phyloP scores from a whole-genome alignment of 92 coral and sea anemone species.

The Nematostella vectensis region DNA sequence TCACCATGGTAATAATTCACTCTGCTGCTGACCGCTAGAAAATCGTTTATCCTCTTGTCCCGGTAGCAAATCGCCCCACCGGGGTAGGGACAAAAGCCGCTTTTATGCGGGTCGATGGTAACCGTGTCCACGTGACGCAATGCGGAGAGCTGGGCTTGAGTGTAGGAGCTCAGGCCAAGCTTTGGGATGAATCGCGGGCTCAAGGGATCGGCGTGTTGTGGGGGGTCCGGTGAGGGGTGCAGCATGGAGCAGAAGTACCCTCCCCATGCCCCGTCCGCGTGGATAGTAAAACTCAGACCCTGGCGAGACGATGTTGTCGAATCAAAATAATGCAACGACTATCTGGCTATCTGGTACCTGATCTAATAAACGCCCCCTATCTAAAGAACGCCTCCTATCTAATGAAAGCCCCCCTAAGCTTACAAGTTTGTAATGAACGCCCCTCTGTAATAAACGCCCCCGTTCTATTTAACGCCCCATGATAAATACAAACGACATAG shows the following conservation, averaged over 20 bases:
- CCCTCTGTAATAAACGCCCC: too few relatives aligned
- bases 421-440: too few relatives aligned
- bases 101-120: constrained; percentile 88
- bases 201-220: not conserved
- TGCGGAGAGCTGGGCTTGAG: constrained; percentile 42
- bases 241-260: constrained; percentile 89
- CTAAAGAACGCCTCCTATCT: too few relatives aligned
- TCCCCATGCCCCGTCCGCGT: constrained; percentile 99
- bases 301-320: too few relatives aligned
- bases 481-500: too few relatives aligned
- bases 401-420: too few relatives aligned
- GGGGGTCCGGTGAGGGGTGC: constrained; percentile 41
- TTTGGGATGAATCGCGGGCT: constrained; percentile 64
- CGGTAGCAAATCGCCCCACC: constrained; percentile 87
- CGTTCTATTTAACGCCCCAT: too few relatives aligned
- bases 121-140: constrained; percentile 65
- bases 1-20: constrained; percentile 66
- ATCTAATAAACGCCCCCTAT: too few relatives aligned
- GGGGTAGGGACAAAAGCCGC: too few relatives aligned
- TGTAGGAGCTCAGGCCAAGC: constrained; percentile 45
- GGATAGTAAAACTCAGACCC: constrained; percentile 17
- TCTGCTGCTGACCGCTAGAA: constrained; percentile 54
- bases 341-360: too few relatives aligned
- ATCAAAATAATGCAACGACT: too few relatives aligned
- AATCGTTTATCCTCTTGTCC: constrained; percentile 64